A percentile compares a stretch with the other conserved stretches of the same genome.
Conservation (phyloP, 2,113 vertebrate species). For the Cyanoliseus patagonus region DNA sequence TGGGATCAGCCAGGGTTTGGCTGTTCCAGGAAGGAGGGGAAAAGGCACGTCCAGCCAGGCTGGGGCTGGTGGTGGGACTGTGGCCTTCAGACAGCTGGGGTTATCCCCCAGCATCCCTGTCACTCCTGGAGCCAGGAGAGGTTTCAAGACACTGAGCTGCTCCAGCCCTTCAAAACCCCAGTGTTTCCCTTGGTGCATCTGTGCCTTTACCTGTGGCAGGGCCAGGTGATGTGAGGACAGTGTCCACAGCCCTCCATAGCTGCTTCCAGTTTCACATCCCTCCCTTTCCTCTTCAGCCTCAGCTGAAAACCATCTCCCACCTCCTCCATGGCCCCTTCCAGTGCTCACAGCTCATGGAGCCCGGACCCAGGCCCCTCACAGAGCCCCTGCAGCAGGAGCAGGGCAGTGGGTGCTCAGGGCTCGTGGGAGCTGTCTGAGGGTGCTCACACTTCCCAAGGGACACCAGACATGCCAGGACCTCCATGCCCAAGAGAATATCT, state of each 20-base stretch:
- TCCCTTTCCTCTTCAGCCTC: background rate
- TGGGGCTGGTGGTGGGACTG: background rate
- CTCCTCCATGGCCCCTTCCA: background rate
- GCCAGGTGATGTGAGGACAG: background rate
- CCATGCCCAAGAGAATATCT: background rate
- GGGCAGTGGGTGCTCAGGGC: fast-evolving
- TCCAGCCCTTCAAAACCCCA: background rate
- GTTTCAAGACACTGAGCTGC: background rate
- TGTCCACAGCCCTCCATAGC: background rate
- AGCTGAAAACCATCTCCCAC: background rate
- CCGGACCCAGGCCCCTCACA: fast-evolving
- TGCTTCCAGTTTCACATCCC: background rate
- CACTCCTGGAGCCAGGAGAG: background rate
- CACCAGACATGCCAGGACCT: background rate
- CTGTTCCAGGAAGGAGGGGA: background rate
- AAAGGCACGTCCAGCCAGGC: background rate
- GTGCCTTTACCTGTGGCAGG: background rate
- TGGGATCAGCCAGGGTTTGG: background rate
- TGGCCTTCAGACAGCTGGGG: background rate
- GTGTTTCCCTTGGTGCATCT: background rate
- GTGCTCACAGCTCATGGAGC: background rate
- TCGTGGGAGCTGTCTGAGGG: background rate
- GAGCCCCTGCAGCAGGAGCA: background rate
- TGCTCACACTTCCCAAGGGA: background rate
- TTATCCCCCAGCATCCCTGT: background rate